Evolutionary conservation across 1,140 invertebrate genomes (phyloP), one percentile per base, ranked within the genome.

Genomic region (Drosophila nebulosa): DNA sequence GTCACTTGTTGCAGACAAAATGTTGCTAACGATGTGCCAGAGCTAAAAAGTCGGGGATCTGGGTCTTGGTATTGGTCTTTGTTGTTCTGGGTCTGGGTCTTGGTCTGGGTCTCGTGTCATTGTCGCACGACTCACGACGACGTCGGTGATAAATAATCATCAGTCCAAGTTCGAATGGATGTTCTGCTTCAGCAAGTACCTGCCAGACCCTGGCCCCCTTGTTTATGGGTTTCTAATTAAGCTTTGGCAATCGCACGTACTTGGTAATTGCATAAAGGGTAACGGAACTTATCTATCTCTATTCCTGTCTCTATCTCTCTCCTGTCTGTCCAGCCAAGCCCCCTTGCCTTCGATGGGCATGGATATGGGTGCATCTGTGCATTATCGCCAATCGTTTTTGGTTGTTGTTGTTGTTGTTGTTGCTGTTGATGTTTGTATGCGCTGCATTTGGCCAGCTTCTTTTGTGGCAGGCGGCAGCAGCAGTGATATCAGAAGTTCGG

Each of bases 51-150:
- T 35, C 71, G 46, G 67, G 67, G 55, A 59, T 74, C 18, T 55
- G 24, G 36, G 50, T 53, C 27, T 42, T 16, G 12, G 24, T 14
- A 24, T 64, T 27, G 51, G 26, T 52, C 18, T 56, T 12, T 4
- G n/a, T 14, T 24, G 51, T 64, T 53, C 35, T n/a, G n/a, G n/a
- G 69, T 46, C 78, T 58, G 53, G 51, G 69, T 60, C 73, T n/a
- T n/a, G n/a, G 39, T 65, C 39, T 63, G 68, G 70, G 59, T 71
- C 84, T 88, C 79, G 69, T 76, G 74, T 88, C 84, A 88, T 88
- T 88, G 84, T 88, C 83, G 83, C 83, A 88, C 83, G 83, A 88
- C 83, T 88, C 79, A 83, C 83, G 83, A 88, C 83, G 74, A 39
- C 50, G 61, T 46, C 39, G 39, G 83, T 88, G 83, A 88, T 88